Conservation (phyloP, 2,888 invertebrate species). For the Nemoura dubitans region DNA sequence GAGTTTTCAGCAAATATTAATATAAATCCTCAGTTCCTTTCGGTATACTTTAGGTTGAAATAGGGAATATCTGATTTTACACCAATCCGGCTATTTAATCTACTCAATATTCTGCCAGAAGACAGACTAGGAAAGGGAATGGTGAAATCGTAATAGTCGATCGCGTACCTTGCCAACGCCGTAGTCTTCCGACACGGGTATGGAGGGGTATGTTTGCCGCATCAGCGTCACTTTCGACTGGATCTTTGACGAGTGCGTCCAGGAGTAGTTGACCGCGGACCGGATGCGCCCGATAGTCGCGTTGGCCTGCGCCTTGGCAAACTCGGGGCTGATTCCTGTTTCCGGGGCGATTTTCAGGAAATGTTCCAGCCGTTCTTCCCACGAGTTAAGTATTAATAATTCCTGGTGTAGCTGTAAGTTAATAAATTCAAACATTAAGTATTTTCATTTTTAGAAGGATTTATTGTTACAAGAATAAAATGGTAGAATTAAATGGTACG, state of each 20-base stretch:
- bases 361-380: conserved; percentile 66
- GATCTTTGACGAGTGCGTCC: conserved; percentile 56
- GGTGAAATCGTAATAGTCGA: too few relatives aligned
- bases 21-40: too few relatives aligned
- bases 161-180: conserved; percentile 62
- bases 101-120: too few relatives aligned
- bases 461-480: too few relatives aligned
- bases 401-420: conserved; percentile 53
- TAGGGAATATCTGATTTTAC: too few relatives aligned
- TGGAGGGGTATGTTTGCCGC: conserved; percentile 66
- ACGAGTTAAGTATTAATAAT: conserved; percentile 65
- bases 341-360: conserved; percentile 58
- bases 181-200: conserved; percentile 69
- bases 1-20: too few relatives aligned
- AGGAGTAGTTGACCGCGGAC: conserved; percentile 66
- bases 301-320: conserved; percentile 59
- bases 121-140: too few relatives aligned
- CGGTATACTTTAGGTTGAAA: too few relatives aligned
- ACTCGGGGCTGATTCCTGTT: conserved; percentile 58
- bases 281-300: conserved; percentile 66
- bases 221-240: conserved; percentile 69
- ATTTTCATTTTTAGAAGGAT: too few relatives aligned
- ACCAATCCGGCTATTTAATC: too few relatives aligned
- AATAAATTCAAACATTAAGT: too few relatives aligned
- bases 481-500: too few relatives aligned